phyloP scores from a whole-genome alignment of 2,113 vertebrate species.

The Myotis davidii region DNA sequence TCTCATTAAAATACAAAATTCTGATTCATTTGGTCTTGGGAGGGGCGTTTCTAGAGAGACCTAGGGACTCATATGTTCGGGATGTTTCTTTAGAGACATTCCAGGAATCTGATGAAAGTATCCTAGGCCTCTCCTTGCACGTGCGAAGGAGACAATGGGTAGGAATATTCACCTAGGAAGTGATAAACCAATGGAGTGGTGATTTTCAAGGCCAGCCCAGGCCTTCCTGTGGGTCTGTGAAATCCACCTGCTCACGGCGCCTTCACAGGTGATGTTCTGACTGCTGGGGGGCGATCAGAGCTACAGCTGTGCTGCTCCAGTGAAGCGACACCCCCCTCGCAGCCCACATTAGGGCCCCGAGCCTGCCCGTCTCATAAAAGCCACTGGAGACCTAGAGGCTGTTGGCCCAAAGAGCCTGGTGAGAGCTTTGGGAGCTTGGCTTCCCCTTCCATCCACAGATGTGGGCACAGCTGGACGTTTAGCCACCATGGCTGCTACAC shows the following conservation, averaged over 20 bases:
- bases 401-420: background rate
- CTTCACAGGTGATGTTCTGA: background rate
- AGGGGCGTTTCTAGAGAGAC: background rate
- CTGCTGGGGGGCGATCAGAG: background rate
- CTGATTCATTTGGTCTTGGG: background rate
- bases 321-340: background rate
- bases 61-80: background rate
- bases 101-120: too few species aligned
- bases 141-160: background rate
- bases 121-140: background rate
- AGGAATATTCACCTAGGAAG: background rate
- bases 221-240: background rate
- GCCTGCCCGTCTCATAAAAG: background rate
- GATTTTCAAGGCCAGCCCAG: background rate
- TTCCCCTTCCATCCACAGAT: background rate
- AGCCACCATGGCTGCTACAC: background rate
- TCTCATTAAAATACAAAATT: background rate
- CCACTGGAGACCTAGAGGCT: background rate
- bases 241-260: background rate
- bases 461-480: background rate
- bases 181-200: background rate
- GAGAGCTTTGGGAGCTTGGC: accelerated
- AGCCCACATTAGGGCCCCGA: background rate
- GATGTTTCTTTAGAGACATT: background rate
- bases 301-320: background rate